These are phyloP conservation scores for Aleiodes testaceus DNA, from an alignment of 2,888 invertebrate genomes.

Conservation along the genomic window DNA sequence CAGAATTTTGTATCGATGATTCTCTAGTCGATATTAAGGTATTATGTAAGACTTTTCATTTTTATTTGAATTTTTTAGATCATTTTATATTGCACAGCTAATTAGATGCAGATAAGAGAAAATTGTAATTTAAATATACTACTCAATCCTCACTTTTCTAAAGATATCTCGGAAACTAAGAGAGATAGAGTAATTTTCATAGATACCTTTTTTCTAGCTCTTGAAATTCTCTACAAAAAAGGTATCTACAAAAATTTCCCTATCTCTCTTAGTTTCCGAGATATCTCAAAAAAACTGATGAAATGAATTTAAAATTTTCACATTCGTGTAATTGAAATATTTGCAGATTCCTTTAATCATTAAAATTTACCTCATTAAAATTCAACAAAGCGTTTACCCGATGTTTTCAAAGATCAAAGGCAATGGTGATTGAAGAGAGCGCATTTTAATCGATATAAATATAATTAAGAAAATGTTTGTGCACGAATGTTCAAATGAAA, in stretches of 20 bases:
- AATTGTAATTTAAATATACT: no score
- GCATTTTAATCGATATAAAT: slow-evolving; percentile 13
- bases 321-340: no score
- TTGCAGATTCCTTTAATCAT: no score
- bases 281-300: no score
- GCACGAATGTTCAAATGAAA: slow-evolving; percentile 33
- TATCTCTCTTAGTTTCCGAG: no score
- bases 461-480: slow-evolving; percentile 24
- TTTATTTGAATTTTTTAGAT: background rate
- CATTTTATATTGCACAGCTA: background rate
- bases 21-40: slow-evolving; percentile 4
- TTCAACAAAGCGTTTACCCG: background rate
- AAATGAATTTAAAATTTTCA: no score
- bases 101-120: background rate
- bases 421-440: background rate
- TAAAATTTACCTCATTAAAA: background rate
- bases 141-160: no score
- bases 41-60: background rate
- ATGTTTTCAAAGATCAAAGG: slow-evolving; percentile 19
- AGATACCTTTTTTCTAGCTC: no score
- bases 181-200: no score
- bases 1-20: background rate
- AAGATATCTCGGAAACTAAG: no score
- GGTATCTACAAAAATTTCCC: no score
- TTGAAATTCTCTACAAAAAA: no score